These are phyloP conservation scores for Heliothis peltigera DNA, from an alignment of 2,888 invertebrate species.

Conservation along the genomic window DNA sequence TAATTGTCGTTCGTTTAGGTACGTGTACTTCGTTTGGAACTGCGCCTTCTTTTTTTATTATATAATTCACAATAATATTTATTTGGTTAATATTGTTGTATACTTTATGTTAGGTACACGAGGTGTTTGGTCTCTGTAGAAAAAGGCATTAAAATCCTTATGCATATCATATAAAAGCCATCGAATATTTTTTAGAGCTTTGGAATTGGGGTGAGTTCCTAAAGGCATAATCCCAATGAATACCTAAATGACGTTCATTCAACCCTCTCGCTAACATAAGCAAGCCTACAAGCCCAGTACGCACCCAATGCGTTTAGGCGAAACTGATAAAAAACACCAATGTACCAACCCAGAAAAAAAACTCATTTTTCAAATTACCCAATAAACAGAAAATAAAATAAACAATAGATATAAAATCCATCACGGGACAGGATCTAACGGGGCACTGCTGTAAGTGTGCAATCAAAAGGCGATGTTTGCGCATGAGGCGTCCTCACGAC, in stretches of 20 bases:
- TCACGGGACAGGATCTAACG: slow-evolving; percentile 43
- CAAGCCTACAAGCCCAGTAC: too few species aligned
- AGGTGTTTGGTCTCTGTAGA: not conserved
- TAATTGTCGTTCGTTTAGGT: slow-evolving; percentile 83
- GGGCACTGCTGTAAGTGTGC: slow-evolving; percentile 65
- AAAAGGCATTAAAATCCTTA: too few species aligned
- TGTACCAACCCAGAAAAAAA: not conserved
- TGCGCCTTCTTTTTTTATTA: slow-evolving; percentile 60
- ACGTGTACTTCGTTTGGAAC: slow-evolving; percentile 79
- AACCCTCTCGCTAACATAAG: too few species aligned
- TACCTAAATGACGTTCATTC: too few species aligned
- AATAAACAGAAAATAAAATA: slow-evolving; percentile 18
- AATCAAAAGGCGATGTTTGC: slow-evolving; percentile 82
- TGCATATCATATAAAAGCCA: too few species aligned
- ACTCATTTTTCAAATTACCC: not conserved
- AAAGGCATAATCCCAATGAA: too few species aligned
- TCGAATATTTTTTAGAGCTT: too few species aligned
- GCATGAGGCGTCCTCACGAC: slow-evolving; percentile 79
- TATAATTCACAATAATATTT: slow-evolving; percentile 1
- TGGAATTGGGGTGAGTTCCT: too few species aligned
- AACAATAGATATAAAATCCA: slow-evolving; percentile 28
- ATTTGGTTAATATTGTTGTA: not conserved
- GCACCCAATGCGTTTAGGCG: too few species aligned
- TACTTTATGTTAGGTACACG: not conserved
- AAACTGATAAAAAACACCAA: too few species aligned